Evolutionary conservation across 2,797 vertebrate genomes (phyloP).

Genomic region (Sebastiscus albofasciatus): DNA sequence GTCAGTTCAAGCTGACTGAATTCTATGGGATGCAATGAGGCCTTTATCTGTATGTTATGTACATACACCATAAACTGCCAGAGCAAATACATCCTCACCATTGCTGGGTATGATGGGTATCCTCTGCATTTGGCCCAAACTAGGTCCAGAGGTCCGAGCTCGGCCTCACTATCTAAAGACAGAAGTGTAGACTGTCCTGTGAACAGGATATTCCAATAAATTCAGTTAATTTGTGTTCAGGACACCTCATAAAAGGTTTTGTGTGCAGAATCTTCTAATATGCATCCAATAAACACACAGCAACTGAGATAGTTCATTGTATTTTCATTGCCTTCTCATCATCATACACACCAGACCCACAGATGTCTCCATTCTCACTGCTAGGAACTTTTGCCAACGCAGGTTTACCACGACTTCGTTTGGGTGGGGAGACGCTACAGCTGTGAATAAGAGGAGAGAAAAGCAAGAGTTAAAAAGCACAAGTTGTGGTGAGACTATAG

Average conservation of each 20-base stretch:
- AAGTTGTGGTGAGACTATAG: not conserved
- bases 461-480: not conserved
- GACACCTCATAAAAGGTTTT: not conserved
- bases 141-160: constrained; percentile 93
- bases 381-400: constrained; percentile 91
- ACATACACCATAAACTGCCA: not conserved
- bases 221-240: constrained; percentile 34
- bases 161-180: constrained; percentile 86
- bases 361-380: constrained; percentile 86
- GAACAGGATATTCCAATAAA: constrained; percentile 62
- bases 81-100: constrained; percentile 86
- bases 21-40: not conserved
- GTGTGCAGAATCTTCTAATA: not conserved
- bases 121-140: constrained; percentile 99
- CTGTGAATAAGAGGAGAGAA: constrained; percentile 22
- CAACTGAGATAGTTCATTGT: not conserved
- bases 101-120: constrained; percentile 97
- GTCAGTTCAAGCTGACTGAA: constrained; percentile 13
- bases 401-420: constrained; percentile 94
- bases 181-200: constrained; percentile 89
- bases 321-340: not conserved
- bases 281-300: not conserved
- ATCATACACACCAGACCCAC: constrained; percentile 79
- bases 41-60: constrained; percentile 1
- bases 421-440: constrained; percentile 86